Evolutionary conservation across 2,888 invertebrate genomes (phyloP).

Genomic region (Cerastis rubricosa): DNA sequence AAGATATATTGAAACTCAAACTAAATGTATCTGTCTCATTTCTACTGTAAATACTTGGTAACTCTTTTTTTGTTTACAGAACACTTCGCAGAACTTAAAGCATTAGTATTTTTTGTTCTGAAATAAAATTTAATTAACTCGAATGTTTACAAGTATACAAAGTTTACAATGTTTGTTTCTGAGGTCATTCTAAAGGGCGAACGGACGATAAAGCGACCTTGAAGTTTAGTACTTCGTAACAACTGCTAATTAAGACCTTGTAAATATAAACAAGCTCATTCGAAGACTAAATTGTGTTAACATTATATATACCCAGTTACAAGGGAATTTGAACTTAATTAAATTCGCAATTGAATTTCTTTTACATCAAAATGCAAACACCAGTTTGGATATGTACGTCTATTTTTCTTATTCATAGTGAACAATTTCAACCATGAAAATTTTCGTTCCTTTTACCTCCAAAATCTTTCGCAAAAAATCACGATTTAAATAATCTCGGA

Average conservation of each 20-base stretch:
- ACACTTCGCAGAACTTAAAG: conserved; percentile 1
- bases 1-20: background rate
- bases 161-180: conserved; percentile 19
- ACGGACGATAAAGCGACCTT: conserved; percentile 34
- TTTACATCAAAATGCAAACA: background rate
- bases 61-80: conserved; percentile 6
- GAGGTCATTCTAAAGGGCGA: conserved; percentile 24
- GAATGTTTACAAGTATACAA: conserved; percentile 27
- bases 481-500: background rate
- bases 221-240: conserved; percentile 26
- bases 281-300: conserved; percentile 10
- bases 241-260: conserved; percentile 42
- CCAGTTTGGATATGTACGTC: background rate
- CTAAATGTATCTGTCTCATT: background rate
- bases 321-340: conserved; percentile 5
- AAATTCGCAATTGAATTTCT: background rate
- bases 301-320: background rate
- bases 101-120: conserved; percentile 34
- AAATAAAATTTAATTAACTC: conserved; percentile 48
- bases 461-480: background rate
- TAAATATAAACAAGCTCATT: conserved; percentile 43
- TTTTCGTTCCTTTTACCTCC: background rate
- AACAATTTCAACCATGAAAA: background rate
- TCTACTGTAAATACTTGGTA: background rate
- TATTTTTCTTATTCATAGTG: background rate